Evolutionary conservation across 2,888 invertebrate species (phyloP).

Genomic region (Leucania comma): DNA sequence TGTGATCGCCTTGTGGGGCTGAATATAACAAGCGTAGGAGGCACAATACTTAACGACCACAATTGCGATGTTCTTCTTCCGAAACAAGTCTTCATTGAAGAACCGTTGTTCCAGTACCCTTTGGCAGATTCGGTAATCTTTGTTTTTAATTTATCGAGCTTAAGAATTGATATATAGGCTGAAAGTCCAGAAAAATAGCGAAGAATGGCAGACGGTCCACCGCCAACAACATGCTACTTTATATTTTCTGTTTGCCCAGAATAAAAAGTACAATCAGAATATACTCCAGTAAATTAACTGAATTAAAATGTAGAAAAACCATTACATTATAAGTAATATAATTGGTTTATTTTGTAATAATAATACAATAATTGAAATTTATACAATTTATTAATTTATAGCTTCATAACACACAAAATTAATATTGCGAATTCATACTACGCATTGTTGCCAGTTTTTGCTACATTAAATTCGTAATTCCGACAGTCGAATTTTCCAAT

Average conservation of each 20-base stretch:
- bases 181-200: background rate
- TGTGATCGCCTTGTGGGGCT: conserved; percentile 82
- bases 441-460: too few species aligned
- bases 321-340: too few species aligned
- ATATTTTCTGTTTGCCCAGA: background rate
- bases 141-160: background rate
- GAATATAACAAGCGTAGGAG: conserved; percentile 84
- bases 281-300: too few species aligned
- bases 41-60: conserved; percentile 86
- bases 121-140: conserved; percentile 81
- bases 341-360: too few species aligned
- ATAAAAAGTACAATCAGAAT: background rate
- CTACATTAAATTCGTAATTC: background rate
- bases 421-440: too few species aligned
- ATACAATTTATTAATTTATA: too few species aligned
- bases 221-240: background rate
- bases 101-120: conserved; percentile 83
- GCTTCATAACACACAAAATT: too few species aligned
- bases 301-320: too few species aligned
- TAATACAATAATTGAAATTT: too few species aligned
- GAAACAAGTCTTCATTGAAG: conserved; percentile 86
- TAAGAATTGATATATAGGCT: background rate
- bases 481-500: background rate
- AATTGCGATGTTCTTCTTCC: conserved; percentile 87
- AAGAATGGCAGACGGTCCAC: background rate